Evolutionary conservation across 2,113 vertebrate species (phyloP).

Genomic region (Fulmarus glacialis): DNA sequence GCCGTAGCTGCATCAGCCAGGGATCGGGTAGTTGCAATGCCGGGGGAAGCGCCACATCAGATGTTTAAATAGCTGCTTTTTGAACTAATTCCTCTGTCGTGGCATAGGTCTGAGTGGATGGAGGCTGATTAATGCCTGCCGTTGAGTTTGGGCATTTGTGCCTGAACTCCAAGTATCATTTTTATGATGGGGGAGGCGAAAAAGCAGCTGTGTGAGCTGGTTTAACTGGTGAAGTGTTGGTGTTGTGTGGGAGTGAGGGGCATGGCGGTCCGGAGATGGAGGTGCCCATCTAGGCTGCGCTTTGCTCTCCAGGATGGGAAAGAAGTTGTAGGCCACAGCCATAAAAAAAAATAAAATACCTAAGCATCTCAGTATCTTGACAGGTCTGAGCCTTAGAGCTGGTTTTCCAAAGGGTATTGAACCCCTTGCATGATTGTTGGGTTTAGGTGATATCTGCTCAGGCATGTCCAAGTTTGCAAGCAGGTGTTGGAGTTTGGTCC

Average conservation of each 20-base stretch:
- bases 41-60: rapidly evolving
- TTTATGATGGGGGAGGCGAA: not conserved
- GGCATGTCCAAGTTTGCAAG: not conserved
- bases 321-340: not conserved
- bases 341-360: not conserved
- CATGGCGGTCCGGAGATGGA: rapidly evolving
- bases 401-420: not conserved
- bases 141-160: not conserved
- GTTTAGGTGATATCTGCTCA: not conserved
- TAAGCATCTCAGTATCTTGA: not conserved
- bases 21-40: not conserved
- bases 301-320: not conserved
- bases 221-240: not conserved
- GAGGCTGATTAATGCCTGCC: not conserved
- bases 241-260: not conserved
- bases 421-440: not conserved
- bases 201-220: not conserved
- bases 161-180: not conserved
- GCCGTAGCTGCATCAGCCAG: not conserved
- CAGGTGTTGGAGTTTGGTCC: not conserved
- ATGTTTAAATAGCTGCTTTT: not conserved
- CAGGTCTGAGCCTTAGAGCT: not conserved
- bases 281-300: rapidly evolving
- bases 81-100: not conserved
- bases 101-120: not conserved